These are phyloP conservation scores for Pipistrellus kuhlii DNA, from an alignment of 2,797 vertebrate genomes.

Conservation along the genomic window DNA sequence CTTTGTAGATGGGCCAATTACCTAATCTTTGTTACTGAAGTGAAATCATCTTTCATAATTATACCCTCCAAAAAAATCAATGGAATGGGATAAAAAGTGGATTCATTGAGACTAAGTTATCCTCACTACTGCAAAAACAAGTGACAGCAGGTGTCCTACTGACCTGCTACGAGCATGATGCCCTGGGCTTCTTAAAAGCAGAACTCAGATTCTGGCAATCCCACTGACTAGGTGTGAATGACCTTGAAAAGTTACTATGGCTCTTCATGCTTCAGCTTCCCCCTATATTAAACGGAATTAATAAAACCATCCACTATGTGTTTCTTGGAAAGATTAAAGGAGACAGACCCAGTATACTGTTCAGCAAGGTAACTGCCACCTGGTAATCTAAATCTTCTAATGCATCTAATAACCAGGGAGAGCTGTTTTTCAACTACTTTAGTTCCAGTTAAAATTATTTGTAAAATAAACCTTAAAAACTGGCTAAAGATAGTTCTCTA, in stretches of 20 bases:
- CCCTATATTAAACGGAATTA: not conserved
- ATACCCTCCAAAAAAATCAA: not conserved
- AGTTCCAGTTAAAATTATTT: slow-evolving; percentile 44
- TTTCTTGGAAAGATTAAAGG: not conserved
- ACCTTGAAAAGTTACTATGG: not conserved
- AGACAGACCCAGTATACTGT: not conserved
- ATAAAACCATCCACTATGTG: not conserved
- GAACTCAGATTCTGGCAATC: not conserved
- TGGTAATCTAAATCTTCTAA: not conserved
- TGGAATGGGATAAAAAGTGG: not conserved
- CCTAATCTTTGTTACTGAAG: slow-evolving; percentile 9
- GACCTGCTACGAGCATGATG: not conserved
- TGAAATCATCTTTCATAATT: slow-evolving; percentile 15
- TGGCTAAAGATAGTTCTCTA: slow-evolving; percentile 28
- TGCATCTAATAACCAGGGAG: not conserved
- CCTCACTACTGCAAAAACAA: not conserved
- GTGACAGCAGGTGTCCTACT: not conserved
- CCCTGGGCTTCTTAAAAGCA: not conserved
- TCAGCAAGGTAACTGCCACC: not conserved
- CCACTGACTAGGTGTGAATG: not conserved
- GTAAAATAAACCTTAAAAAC: slow-evolving; percentile 49
- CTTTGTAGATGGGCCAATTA: not conserved
- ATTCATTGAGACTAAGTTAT: not conserved
- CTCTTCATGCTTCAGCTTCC: not conserved
- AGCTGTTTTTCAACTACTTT: not conserved